Evolutionary conservation across 2,888 invertebrate genomes (phyloP).

Genomic region (Lathronympha strigana): DNA sequence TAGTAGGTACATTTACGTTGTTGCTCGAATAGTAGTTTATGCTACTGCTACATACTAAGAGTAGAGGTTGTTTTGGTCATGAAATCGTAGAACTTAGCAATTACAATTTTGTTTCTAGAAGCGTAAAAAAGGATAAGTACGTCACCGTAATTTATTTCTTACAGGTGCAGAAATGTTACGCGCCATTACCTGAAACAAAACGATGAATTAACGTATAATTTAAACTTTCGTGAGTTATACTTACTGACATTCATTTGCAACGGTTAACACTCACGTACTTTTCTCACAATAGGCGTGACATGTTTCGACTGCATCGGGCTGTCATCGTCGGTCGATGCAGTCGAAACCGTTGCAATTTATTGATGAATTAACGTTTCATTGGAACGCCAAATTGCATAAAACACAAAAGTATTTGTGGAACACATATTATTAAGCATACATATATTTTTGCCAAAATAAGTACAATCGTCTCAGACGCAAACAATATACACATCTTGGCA

Average conservation of each 20-base stretch:
- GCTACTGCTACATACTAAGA: background rate
- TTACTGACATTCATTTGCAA: no score
- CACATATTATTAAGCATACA: background rate
- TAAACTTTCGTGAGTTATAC: no score
- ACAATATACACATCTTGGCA: no score
- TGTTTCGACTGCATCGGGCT: no score
- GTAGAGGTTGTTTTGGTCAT: background rate
- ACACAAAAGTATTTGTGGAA: background rate
- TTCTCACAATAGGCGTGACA: no score
- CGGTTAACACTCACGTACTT: no score
- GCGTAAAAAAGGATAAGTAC: conserved; percentile 21
- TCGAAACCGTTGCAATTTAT: no score
- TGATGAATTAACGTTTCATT: conserved; percentile 52
- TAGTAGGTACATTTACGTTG: no score
- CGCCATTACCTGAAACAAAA: conserved; percentile 77
- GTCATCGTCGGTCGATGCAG: no score
- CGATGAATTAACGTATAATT: no score
- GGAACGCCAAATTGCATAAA: conserved; percentile 33
- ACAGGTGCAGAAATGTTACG: conserved; percentile 60
- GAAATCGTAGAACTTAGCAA: background rate
- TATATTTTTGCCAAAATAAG: background rate
- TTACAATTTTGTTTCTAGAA: background rate
- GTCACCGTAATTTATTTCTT: conserved; percentile 62
- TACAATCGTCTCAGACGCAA: no score
- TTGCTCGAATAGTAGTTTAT: no score